Percentiles rank a stretch among this genome's conserved stretches.
phyloP scores from a whole-genome alignment of 2,113 vertebrate genomes.

The Channa maculata region DNA sequence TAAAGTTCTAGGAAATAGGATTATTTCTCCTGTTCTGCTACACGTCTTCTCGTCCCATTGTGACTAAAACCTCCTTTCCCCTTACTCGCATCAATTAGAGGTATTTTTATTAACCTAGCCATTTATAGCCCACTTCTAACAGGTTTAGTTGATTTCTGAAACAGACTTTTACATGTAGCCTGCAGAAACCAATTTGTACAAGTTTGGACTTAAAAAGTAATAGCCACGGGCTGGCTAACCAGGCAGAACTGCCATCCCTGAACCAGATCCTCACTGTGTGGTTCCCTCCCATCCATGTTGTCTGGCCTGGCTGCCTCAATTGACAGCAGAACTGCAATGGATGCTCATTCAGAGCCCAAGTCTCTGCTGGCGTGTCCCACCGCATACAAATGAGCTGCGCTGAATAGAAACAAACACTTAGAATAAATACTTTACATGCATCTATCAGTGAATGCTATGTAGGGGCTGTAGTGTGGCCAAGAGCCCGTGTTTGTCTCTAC shows the following conservation, averaged over 20 bases:
- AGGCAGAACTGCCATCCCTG: constrained; percentile 50
- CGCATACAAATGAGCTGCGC: constrained; percentile 82
- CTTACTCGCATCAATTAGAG: background rate
- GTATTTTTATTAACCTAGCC: constrained; percentile 48
- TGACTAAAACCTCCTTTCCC: constrained; percentile 27
- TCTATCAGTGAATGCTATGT: constrained; percentile 57
- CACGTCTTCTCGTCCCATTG: constrained; percentile 10
- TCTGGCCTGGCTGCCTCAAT: constrained; percentile 71
- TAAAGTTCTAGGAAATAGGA: constrained; percentile 71
- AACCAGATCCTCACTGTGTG: constrained; percentile 61
- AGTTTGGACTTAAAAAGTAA: constrained; percentile 52
- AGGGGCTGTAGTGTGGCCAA: constrained; percentile 24
- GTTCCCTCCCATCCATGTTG: constrained; percentile 68
- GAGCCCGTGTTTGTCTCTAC: constrained; percentile 39
- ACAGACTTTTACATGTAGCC: constrained; percentile 47
- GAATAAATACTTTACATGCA: constrained; percentile 75
- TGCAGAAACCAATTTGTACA: constrained; percentile 42
- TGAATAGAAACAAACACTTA: constrained; percentile 81
- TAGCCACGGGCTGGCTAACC: constrained; percentile 46
- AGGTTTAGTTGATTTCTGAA: constrained; percentile 58
- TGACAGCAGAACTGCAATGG: constrained; percentile 72
- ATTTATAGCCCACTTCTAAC: constrained; percentile 47
- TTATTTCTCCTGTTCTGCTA: constrained; percentile 50
- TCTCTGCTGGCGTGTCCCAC: constrained; percentile 65
- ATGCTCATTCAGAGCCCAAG: constrained; percentile 76